A percentile compares a stretch with the other conserved stretches of the same genome.
Conservation (phyloP, 1,140 invertebrate species). For the Anastrepha obliqua region DNA sequence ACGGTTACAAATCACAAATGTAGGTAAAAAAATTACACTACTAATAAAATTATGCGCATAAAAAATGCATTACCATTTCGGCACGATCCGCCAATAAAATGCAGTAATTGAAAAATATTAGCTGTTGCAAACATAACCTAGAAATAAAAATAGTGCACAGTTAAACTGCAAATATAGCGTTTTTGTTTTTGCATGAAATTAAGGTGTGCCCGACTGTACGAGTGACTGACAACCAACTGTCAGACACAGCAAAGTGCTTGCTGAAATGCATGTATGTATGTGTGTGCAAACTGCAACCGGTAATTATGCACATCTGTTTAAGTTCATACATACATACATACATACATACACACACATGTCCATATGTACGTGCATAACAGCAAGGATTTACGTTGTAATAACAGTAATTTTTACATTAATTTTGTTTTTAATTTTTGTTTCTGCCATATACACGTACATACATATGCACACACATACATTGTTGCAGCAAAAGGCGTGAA, state of each 20-base stretch:
- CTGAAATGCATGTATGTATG: not conserved
- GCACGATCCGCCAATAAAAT: no score
- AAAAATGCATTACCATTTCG: no score
- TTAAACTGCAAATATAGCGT: not conserved
- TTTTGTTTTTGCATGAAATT: not conserved
- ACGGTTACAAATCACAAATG: no score
- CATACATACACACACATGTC: not conserved
- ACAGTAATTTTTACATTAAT: conserved; percentile 6
- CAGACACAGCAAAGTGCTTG: not conserved
- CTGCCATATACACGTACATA: not conserved
- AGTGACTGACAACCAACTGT: not conserved
- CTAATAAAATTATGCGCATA: no score
- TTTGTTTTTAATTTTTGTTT: not conserved
- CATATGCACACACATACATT: not conserved
- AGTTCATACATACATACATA: not conserved
- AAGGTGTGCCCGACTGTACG: not conserved
- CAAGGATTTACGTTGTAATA: not conserved
- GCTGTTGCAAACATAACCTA: no score
- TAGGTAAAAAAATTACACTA: no score
- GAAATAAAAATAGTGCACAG: no score
- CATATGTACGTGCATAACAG: no score
- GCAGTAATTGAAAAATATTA: no score
- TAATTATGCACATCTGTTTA: not conserved
- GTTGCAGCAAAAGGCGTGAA: conserved; percentile 24
- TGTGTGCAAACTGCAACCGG: not conserved